Evolutionary conservation across 2,797 vertebrate genomes (phyloP).

Genomic region (Muscicapa comitata): DNA sequence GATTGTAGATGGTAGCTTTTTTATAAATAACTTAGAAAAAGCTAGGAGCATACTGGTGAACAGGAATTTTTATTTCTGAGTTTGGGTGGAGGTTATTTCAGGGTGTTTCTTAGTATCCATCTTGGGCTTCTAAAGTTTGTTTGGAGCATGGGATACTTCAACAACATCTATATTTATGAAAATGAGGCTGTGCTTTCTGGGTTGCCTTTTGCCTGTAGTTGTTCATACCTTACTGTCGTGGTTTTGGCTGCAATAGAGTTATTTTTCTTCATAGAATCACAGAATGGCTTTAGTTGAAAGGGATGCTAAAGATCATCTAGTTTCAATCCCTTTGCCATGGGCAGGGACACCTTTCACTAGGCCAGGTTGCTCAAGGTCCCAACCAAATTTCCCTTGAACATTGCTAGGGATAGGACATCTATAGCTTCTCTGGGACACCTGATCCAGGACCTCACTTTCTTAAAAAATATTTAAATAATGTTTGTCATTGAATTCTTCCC

Average conservation of each 20-base stretch:
- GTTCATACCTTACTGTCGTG: rapidly evolving
- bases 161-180: neutral
- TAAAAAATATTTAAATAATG: neutral
- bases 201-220: neutral
- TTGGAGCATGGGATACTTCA: neutral
- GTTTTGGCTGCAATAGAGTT: too few relatives aligned
- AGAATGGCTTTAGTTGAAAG: neutral
- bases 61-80: neutral
- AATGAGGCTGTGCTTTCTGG: neutral
- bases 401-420: too few relatives aligned
- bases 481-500: neutral
- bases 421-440: neutral
- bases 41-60: neutral
- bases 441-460: neutral
- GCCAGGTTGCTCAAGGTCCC: neutral
- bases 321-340: neutral
- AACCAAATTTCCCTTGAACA: neutral
- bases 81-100: rapidly evolving
- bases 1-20: neutral
- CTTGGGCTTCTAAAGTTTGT: neutral
- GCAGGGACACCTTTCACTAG: neutral
- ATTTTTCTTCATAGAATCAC: neutral
- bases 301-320: neutral
- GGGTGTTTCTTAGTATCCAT: rapidly evolving
- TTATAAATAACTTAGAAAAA: neutral